Conservation (phyloP, 2,888 invertebrate species). For the Drosophila nigricruria region DNA sequence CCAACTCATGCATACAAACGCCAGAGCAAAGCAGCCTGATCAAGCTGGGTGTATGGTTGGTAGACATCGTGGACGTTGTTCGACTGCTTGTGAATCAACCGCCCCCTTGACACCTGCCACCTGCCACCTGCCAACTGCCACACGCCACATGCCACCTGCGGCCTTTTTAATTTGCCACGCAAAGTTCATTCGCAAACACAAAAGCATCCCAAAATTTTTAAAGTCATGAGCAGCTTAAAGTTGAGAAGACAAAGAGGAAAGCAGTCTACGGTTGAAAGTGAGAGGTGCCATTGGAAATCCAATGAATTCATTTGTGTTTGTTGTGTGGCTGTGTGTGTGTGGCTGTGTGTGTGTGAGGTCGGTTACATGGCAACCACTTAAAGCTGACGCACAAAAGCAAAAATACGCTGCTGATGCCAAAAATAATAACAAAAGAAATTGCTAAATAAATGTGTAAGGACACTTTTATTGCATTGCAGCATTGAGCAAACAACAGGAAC, state of each 20-base stretch:
- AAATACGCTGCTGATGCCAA: constrained; percentile 61
- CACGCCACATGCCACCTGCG: constrained; percentile 70
- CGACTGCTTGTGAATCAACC: constrained; percentile 52
- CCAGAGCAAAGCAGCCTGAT: background rate
- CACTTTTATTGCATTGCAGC: constrained; percentile 77
- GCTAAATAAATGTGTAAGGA: constrained; percentile 82
- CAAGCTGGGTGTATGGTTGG: constrained; percentile 10
- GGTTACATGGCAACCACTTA: constrained; percentile 59
- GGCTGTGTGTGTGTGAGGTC: constrained; percentile 20
- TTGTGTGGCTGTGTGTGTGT: constrained; percentile 6
- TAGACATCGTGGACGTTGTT: constrained; percentile 29
- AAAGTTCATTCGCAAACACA: constrained; percentile 76
- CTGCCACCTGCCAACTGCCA: constrained; percentile 42
- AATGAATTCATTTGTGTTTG: constrained; percentile 59
- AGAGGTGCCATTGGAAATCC: constrained; percentile 35
- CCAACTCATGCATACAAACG: constrained; percentile 57
- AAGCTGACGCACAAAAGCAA: constrained; percentile 61
- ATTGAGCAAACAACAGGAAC: constrained; percentile 26
- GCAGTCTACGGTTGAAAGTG: background rate
- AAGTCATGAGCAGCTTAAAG: constrained; percentile 69
- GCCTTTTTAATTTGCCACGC: constrained; percentile 81
- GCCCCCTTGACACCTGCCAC: constrained; percentile 52
- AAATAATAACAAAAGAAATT: constrained; percentile 80
- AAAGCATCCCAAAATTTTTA: constrained; percentile 53
- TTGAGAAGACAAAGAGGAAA: constrained; percentile 27